Conservation (phyloP, 2,797 vertebrate genomes). For the Galago senegalensis region DNA sequence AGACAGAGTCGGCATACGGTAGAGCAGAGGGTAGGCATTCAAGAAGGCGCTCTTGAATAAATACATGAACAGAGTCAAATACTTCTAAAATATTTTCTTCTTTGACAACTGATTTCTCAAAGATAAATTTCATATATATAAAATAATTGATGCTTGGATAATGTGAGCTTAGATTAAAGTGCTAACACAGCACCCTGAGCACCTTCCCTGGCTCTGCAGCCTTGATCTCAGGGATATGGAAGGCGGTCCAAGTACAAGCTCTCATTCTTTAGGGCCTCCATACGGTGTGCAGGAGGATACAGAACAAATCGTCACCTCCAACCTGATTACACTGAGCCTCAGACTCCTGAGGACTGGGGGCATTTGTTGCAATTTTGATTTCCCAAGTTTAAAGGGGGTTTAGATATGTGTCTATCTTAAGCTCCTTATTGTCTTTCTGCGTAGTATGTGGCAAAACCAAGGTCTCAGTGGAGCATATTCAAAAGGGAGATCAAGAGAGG, state of each 20-base stretch:
- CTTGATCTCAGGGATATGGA: conserved; percentile 49
- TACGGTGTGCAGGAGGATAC: background rate
- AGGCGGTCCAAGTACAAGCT: conserved; percentile 2
- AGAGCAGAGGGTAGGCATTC: background rate
- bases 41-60: background rate
- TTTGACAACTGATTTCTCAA: background rate
- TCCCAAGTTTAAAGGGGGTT: conserved; percentile 81
- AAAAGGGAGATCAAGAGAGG: conserved; percentile 80
- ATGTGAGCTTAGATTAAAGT: conserved; percentile 28
- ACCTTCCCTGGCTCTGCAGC: conserved; percentile 8
- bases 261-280: conserved; percentile 7
- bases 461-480: conserved; percentile 82
- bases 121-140: conserved; percentile 18
- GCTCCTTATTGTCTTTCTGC: conserved; percentile 85
- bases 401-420: conserved; percentile 80
- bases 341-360: conserved; percentile 10
- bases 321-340: background rate
- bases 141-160: conserved; percentile 14
- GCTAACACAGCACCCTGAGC: background rate
- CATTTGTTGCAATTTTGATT: conserved; percentile 84
- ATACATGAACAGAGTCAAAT: background rate
- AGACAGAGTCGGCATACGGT: background rate
- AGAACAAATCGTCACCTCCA: conserved; percentile 17
- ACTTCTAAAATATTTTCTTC: background rate
- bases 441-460: conserved; percentile 77